Percentiles rank a stretch among this genome's conserved stretches.
phyloP scores from a whole-genome alignment of 2,113 vertebrate genomes.

The Origma solitaria region DNA sequence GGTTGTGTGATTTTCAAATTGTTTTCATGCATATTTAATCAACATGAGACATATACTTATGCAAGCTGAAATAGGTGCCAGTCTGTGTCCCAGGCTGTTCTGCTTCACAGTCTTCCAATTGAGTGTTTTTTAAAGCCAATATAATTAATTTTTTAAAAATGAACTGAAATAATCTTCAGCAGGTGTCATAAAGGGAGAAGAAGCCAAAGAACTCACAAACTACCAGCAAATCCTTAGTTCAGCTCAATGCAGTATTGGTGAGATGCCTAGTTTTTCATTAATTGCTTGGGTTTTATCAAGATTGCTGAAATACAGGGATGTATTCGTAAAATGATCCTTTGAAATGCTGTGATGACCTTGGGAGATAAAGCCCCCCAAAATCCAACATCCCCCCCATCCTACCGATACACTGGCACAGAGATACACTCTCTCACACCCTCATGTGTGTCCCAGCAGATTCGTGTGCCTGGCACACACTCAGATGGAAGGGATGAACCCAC shows the following conservation, averaged over 20 bases:
- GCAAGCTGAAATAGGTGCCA: constrained; percentile 13
- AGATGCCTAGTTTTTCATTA: background rate
- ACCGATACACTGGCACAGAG: background rate
- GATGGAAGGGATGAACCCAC: background rate
- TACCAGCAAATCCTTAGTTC: background rate
- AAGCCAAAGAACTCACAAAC: background rate
- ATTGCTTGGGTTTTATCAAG: background rate
- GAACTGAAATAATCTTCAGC: background rate
- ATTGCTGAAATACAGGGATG: background rate
- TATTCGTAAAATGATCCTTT: background rate
- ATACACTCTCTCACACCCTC: background rate
- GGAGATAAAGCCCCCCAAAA: background rate
- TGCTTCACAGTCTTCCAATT: background rate
- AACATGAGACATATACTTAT: background rate
- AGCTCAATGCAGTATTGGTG: background rate
- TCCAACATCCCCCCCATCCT: background rate
- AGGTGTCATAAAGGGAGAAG: background rate
- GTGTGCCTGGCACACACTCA: background rate
- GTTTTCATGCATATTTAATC: constrained; percentile 46
- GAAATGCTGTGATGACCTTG: background rate
- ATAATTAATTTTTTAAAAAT: background rate
- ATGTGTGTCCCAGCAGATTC: background rate
- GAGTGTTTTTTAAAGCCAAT: background rate
- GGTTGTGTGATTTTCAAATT: constrained; percentile 1
- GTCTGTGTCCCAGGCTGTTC: constrained; percentile 6